Conservation (phyloP, 2,888 invertebrate genomes). For the Hipparchia sbordonii region DNA sequence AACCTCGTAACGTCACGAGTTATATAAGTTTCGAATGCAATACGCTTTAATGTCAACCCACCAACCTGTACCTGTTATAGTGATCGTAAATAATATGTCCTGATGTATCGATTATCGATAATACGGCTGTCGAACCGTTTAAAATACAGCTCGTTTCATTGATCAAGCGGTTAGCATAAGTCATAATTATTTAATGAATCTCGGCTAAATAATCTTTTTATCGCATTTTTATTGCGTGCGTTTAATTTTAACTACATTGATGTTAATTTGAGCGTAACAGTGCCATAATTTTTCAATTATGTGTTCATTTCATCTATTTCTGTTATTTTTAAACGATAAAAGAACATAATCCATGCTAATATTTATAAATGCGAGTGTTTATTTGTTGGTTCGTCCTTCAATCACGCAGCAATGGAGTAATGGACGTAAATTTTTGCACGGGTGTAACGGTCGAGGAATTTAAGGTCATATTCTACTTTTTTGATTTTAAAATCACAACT, state of each 20-base stretch:
- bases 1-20: slow-evolving; percentile 25
- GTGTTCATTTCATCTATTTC: no score
- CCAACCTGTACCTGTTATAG: slow-evolving; percentile 35
- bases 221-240: slow-evolving; percentile 17
- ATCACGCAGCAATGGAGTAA: no score
- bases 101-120: slow-evolving; percentile 32
- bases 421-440: no score
- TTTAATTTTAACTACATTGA: neutral
- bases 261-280: neutral
- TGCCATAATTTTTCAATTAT: no score
- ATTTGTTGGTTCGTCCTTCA: no score
- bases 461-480: no score
- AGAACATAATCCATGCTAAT: no score
- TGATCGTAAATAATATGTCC: slow-evolving; percentile 31
- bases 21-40: slow-evolving; percentile 30
- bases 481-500: no score
- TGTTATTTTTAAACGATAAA: no score
- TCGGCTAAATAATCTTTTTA: slow-evolving; percentile 27
- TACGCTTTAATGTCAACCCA: slow-evolving; percentile 30
- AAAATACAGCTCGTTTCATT: slow-evolving; percentile 30
- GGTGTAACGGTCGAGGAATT: no score
- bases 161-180: slow-evolving; percentile 20
- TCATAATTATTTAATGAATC: slow-evolving; percentile 24
- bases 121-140: slow-evolving; percentile 29
- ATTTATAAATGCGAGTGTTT: no score